These are phyloP conservation scores for Maniola jurtina DNA, from an alignment of 1,140 invertebrate species.

Conservation along the genomic window DNA sequence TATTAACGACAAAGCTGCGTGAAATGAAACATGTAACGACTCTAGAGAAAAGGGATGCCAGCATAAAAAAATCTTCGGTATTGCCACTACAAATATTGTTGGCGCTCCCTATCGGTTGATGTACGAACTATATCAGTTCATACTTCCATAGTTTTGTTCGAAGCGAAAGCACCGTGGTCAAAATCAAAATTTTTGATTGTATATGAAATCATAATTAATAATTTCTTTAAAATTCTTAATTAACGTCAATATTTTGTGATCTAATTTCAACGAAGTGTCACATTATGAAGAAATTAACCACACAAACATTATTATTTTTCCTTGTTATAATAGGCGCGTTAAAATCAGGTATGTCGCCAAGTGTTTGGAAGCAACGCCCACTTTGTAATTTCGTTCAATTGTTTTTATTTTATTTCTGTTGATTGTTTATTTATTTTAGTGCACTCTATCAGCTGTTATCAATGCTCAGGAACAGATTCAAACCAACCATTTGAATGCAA, in stretches of 20 bases:
- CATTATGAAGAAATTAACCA: slow-evolving; percentile 3
- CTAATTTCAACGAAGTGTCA: not conserved
- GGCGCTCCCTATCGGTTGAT: no score
- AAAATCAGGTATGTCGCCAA: slow-evolving; percentile 28
- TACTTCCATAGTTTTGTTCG: no score
- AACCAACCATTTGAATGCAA: slow-evolving; percentile 91
- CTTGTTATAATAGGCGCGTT: slow-evolving; percentile 16
- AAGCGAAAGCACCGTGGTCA: no score
- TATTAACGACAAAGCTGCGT: no score
- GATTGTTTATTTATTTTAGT: slow-evolving; percentile 65
- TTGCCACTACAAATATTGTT: no score
- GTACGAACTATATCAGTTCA: no score
- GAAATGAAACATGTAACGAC: no score
- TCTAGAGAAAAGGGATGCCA: no score
- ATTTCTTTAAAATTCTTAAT: no score
- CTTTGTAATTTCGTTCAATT: slow-evolving; percentile 32
- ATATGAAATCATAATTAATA: no score
- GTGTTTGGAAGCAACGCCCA: slow-evolving; percentile 39
- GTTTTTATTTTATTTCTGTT: slow-evolving; percentile 32
- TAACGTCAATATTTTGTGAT: not conserved
- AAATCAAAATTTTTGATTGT: no score
- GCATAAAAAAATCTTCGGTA: no score
- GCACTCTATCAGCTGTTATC: slow-evolving; percentile 89
- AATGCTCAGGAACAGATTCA: slow-evolving; percentile 91
- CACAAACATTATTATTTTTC: slow-evolving; percentile 15